Evolutionary conservation across 1,140 invertebrate species (phyloP).

Genomic region (Latrodectus geometricus): DNA sequence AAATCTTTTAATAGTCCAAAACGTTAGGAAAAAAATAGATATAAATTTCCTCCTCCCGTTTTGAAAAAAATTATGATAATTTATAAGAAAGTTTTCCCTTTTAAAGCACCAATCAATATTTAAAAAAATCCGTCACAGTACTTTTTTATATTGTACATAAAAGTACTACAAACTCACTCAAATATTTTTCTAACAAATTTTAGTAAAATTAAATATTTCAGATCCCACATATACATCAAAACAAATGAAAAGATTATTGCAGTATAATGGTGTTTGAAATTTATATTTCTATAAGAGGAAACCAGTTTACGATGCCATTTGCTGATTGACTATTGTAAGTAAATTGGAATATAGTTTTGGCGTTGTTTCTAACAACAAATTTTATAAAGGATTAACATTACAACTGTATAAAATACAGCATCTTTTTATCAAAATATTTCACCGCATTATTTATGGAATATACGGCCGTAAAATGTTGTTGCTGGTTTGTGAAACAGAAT

Average conservation of each 20-base stretch:
- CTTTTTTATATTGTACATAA: not conserved
- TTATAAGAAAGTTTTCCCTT: too few relatives aligned
- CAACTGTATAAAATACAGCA: too few relatives aligned
- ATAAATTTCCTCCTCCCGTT: not conserved
- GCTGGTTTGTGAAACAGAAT: too few relatives aligned
- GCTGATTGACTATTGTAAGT: too few relatives aligned
- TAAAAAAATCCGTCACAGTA: not conserved
- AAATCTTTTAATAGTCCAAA: too few relatives aligned
- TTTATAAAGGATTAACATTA: too few relatives aligned
- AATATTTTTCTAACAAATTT: not conserved
- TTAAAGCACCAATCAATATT: not conserved
- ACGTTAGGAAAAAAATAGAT: too few relatives aligned
- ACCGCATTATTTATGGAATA: too few relatives aligned
- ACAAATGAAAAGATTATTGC: not conserved
- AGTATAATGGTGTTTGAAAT: not conserved
- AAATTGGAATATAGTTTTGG: too few relatives aligned
- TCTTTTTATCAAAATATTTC: too few relatives aligned
- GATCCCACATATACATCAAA: not conserved
- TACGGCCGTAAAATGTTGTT: too few relatives aligned
- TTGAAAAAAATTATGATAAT: not conserved
- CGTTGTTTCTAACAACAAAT: too few relatives aligned
- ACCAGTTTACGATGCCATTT: not conserved
- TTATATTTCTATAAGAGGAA: not conserved
- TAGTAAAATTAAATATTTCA: not conserved
- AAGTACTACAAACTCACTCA: not conserved